phyloP scores from a whole-genome alignment of 1,140 invertebrate species.

The Drosophila biarmipes region DNA sequence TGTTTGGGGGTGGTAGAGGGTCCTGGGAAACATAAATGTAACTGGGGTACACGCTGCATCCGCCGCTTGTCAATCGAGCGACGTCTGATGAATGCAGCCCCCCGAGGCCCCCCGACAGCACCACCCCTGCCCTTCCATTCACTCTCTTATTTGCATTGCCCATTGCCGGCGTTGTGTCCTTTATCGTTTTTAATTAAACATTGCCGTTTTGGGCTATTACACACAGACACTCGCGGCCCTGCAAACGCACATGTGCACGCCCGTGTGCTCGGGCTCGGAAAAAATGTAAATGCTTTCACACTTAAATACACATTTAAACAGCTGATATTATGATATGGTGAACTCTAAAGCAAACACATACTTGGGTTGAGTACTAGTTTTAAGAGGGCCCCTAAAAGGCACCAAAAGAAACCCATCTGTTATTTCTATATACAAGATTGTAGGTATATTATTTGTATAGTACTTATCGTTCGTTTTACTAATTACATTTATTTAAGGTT shows the following conservation, averaged over 20 bases:
- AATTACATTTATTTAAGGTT: no score
- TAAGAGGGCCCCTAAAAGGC: no score
- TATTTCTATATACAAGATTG: no score
- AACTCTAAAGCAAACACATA: no score
- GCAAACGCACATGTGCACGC: constrained; percentile 3
- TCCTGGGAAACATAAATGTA: constrained; percentile 33
- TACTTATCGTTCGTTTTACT: background rate
- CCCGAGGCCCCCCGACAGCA: background rate
- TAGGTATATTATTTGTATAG: no score
- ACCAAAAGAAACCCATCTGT: no score
- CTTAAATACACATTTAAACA: background rate
- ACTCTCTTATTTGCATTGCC: constrained; percentile 58
- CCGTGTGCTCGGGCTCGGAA: no score
- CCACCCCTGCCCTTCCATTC: background rate
- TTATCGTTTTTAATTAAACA: constrained; percentile 79
- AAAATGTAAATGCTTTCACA: background rate
- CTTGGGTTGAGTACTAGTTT: no score
- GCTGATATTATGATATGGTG: no score
- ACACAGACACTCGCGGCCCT: constrained; percentile 20
- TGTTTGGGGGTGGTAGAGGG: background rate
- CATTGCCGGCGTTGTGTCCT: constrained; percentile 52
- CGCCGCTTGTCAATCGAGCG: constrained; percentile 40
- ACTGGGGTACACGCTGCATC: constrained; percentile 40
- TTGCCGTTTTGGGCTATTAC: constrained; percentile 69
- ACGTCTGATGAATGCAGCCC: constrained; percentile 35